phyloP scores from a whole-genome alignment of 2,888 invertebrate species.

The Buathra laborator region DNA sequence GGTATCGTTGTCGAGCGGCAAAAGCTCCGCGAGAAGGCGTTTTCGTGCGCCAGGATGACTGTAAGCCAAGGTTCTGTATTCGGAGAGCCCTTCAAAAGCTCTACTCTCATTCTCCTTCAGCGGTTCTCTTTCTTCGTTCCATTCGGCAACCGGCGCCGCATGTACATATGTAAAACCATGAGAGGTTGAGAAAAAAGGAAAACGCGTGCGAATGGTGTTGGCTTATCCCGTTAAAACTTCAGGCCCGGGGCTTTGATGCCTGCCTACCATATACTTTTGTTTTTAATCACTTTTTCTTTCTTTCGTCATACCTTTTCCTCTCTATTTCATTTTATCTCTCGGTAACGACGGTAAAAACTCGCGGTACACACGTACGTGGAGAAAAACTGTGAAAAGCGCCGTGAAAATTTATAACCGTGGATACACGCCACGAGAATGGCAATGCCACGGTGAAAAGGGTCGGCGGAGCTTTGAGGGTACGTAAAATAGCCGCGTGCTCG shows the following conservation, averaged over 20 bases:
- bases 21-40: conserved; percentile 43
- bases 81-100: conserved; percentile 55
- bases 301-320: conserved; percentile 39
- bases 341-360: conserved; percentile 22
- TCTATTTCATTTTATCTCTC: conserved; percentile 64
- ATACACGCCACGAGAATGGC: conserved; percentile 41
- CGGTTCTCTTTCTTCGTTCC: conserved; percentile 50
- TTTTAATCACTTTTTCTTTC: conserved; percentile 46
- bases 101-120: conserved; percentile 25
- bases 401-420: conserved; percentile 72
- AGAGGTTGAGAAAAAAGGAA: conserved; percentile 36
- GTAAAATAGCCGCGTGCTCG: conserved; percentile 43
- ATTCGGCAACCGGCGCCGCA: conserved; percentile 42
- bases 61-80: not conserved
- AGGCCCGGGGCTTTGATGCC: conserved; percentile 65
- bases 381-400: conserved; percentile 71
- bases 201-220: conserved; percentile 60
- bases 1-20: conserved; percentile 11
- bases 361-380: conserved; percentile 34
- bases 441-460: conserved; percentile 36
- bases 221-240: conserved; percentile 72
- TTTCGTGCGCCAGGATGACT: not conserved
- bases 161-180: conserved; percentile 41
- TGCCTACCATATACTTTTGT: conserved; percentile 30
- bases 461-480: conserved; percentile 58